Evolutionary conservation across 1,140 invertebrate species (phyloP).

Genomic region (Drosophila malerkotliana): DNA sequence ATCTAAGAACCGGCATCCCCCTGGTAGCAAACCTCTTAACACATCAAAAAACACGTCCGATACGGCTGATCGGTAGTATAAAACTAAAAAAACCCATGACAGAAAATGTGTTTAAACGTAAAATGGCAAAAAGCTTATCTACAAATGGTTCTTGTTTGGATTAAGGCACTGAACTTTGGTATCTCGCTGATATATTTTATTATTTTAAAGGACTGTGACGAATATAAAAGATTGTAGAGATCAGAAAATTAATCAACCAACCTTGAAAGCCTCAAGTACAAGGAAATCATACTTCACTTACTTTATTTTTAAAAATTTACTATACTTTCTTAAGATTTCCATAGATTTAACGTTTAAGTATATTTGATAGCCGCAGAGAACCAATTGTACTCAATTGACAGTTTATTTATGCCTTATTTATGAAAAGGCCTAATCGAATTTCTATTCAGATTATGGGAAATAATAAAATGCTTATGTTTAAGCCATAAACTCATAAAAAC

Average conservation of each 20-base stretch:
- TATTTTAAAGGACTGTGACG: conserved; percentile 17
- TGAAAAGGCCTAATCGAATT: conserved; percentile 3
- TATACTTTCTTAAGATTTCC: too few relatives aligned
- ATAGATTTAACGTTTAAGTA: too few relatives aligned
- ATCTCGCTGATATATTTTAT: conserved; percentile 48
- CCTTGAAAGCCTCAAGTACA: conserved; percentile 9
- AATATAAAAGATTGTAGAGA: conserved; percentile 28
- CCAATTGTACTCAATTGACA: background rate
- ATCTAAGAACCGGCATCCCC: background rate
- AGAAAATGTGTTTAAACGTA: background rate
- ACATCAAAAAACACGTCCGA: conserved; percentile 26
- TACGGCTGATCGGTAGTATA: conserved; percentile 5
- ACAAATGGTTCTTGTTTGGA: conserved; percentile 32
- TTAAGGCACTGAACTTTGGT: conserved; percentile 64
- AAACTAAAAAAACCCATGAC: conserved; percentile 28
- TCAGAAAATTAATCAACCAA: conserved; percentile 14
- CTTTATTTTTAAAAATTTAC: too few relatives aligned
- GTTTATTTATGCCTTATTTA: conserved; percentile 11
- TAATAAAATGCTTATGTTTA: conserved; percentile 24
- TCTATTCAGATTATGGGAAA: background rate
- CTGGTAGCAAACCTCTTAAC: conserved; percentile 19
- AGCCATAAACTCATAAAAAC: conserved; percentile 10
- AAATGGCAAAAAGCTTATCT: conserved; percentile 43
- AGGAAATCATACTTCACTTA: background rate
- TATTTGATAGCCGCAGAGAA: background rate